phyloP scores from a whole-genome alignment of 1,140 invertebrate genomes.

The Sarcophaga bullata region DNA sequence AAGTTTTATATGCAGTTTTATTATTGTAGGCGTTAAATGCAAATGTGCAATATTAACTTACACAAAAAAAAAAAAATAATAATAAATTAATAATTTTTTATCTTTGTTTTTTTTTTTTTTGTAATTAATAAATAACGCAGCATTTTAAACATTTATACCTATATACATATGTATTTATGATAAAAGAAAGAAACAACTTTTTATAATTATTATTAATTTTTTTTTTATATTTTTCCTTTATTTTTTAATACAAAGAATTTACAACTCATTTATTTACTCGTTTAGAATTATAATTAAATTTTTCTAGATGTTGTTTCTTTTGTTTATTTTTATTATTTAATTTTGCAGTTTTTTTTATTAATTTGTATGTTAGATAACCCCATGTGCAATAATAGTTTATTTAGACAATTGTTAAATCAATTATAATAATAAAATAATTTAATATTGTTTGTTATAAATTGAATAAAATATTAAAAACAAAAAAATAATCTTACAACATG shows the following conservation, averaged over 20 bases:
- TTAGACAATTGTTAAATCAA: conserved; percentile 18
- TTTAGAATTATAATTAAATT: neutral
- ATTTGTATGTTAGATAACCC: neutral
- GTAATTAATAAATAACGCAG: no score
- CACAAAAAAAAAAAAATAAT: neutral
- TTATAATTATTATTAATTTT: neutral
- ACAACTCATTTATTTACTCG: neutral
- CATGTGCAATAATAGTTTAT: conserved; percentile 34
- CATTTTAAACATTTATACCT: no score
- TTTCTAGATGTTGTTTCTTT: neutral
- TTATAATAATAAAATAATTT: neutral
- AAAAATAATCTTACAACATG: neutral
- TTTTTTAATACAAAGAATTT: neutral
- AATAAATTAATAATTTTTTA: no score
- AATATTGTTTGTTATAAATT: conserved; percentile 9
- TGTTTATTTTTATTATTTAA: no score
- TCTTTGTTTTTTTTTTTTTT: neutral
- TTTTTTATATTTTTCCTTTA: neutral
- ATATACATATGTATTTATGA: no score
- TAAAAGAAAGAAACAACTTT: neutral
- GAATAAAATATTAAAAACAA: neutral
- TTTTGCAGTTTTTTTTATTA: no score
- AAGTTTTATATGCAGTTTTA: conserved; percentile 23
- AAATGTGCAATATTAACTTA: conserved; percentile 27
- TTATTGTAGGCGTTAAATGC: neutral